Base-by-base conservation (phyloP, 2,113 vertebrate species). In the Lanius collurio region DNA sequence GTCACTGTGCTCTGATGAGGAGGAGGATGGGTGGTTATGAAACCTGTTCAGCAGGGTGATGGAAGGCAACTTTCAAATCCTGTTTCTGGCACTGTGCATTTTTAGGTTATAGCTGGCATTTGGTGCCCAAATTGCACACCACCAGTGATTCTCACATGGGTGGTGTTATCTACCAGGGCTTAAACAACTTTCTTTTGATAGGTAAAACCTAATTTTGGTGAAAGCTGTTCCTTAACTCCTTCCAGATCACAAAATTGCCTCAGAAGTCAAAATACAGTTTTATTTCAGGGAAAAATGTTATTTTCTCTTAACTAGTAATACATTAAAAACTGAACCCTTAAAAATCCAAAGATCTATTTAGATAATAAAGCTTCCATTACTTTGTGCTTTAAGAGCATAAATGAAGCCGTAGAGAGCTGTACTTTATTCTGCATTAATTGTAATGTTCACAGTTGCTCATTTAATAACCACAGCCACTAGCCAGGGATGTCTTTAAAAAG, bases 201-300 rank as follows among this genome's bases (percentile, higher is more conserved):
- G 17, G 15, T 41, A 27, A 26, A 64, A n/a, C 13, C 31, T 20
- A 19, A 37, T 68, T 41, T 26, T 23, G 8, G 3, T 31, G 22
- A 57, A 42, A 55, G 5, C 2, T 46, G 6, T 18, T 33, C 23
- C 17, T 57, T 28, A 22, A 42, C 13, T 65, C 31, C 19, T 62
- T 33, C 17, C 0, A 2, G 35, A 13, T 82, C 62, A 33, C 16
- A 28, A 31, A 0, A 0, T 35, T 74, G 16, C 26, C 33, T 76
- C 27, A 44, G 31, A 73, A 90, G 30, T 57, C 33, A 73, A 76
- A 85, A 64, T 37, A 11, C 4, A 10, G 3, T 26, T 93, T 68
- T 30, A 31, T 76, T 67, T 55, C 5, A 10, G 49, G 77, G 5
- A 56, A 63, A 77, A 62, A 53, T 67, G 2, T 41, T 85, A 6